phyloP scores from a whole-genome alignment of 2,888 invertebrate genomes.

The Pseudococcus jackbeardsleyi region DNA sequence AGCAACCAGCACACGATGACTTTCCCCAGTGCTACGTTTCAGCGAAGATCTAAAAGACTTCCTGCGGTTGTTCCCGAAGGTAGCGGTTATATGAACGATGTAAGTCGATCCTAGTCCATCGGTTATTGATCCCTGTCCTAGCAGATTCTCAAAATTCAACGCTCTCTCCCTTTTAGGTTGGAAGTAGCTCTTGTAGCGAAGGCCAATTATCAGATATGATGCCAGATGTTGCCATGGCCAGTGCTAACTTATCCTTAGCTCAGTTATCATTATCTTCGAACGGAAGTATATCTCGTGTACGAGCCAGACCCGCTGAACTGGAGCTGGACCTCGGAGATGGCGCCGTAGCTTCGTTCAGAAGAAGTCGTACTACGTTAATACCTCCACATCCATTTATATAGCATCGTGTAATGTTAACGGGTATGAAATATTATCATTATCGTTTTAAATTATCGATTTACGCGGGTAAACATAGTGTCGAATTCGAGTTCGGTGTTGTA shows the following conservation, averaged over 20 bases:
- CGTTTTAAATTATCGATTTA: background rate
- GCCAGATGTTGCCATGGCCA: constrained; percentile 95
- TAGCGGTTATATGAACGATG: constrained; percentile 54
- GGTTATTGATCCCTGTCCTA: too few species aligned
- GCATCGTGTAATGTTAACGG: constrained; percentile 54
- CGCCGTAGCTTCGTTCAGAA: constrained; percentile 73
- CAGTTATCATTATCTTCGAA: constrained; percentile 70
- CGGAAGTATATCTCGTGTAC: constrained; percentile 69
- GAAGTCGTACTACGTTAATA: constrained; percentile 64
- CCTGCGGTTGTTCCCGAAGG: constrained; percentile 67
- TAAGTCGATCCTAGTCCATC: background rate
- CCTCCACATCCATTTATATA: constrained; percentile 65
- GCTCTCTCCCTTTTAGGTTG: constrained; percentile 66
- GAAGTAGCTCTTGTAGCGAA: constrained; percentile 71
- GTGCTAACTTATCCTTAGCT: constrained; percentile 73
- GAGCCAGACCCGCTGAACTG: constrained; percentile 75
- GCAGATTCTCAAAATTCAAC: too few species aligned
- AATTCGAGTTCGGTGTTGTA: background rate
- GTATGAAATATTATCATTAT: background rate
- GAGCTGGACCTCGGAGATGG: constrained; percentile 91
- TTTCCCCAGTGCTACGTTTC: constrained; percentile 74
- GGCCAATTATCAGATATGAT: constrained; percentile 85
- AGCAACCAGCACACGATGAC: constrained; percentile 69
- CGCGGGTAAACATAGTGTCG: background rate
- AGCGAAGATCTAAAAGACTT: constrained; percentile 74